Conservation (phyloP, 2,888 invertebrate genomes). For the Palloptera scutellata region DNA sequence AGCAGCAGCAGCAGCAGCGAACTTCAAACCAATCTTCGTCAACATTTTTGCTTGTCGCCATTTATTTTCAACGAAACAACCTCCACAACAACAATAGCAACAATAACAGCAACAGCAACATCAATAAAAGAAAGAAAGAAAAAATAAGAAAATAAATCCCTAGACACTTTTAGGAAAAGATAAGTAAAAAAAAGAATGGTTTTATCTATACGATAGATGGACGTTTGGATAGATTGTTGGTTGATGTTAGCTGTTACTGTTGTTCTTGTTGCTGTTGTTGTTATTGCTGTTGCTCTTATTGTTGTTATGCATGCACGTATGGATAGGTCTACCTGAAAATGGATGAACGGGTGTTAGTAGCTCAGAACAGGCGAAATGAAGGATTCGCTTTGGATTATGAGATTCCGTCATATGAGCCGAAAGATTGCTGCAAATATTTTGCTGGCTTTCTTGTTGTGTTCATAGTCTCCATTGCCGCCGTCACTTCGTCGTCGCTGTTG, state of each 20-base stretch:
- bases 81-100: constrained; percentile 31
- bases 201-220: constrained; percentile 22
- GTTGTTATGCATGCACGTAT: constrained; percentile 12
- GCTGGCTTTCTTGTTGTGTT: neutral
- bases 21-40: constrained; percentile 56
- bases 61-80: constrained; percentile 39
- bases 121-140: constrained; percentile 20
- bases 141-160: constrained; percentile 15
- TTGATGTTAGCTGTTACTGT: neutral
- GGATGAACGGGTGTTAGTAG: neutral
- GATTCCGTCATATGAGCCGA: constrained; percentile 8
- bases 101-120: constrained; percentile 14
- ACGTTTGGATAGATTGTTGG: constrained; percentile 18
- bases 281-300: constrained; percentile 6
- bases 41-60: constrained; percentile 49
- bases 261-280: neutral
- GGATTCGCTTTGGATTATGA: constrained; percentile 11
- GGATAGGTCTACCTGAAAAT: constrained; percentile 1
- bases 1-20: constrained; percentile 16
- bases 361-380: neutral
- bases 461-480: neutral
- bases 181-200: constrained; percentile 12
- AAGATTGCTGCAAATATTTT: neutral
- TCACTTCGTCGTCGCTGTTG: neutral
- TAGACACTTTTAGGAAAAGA: constrained; percentile 1